phyloP scores from a whole-genome alignment of 2,113 vertebrate species.

The Hyla sarda region DNA sequence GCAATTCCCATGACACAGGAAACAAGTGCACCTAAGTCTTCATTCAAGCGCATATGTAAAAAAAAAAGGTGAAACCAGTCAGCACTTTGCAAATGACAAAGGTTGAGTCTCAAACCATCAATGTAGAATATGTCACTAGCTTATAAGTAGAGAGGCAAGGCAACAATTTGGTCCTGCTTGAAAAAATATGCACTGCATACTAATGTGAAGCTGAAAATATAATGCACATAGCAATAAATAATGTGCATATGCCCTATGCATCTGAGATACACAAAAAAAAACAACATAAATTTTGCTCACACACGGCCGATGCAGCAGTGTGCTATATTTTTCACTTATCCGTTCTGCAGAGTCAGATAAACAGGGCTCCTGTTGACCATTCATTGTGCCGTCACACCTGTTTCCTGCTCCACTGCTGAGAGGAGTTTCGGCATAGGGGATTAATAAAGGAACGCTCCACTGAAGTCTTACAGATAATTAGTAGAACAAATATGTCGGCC shows the following conservation, averaged over 20 bases:
- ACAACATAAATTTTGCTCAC: conserved; percentile 10
- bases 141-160: not conserved
- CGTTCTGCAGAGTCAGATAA: conserved; percentile 20
- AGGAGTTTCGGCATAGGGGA: conserved; percentile 15
- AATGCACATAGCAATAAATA: not conserved
- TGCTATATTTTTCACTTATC: not conserved
- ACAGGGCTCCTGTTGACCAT: conserved; percentile 23
- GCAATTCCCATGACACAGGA: no score
- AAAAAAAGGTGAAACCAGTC: no score
- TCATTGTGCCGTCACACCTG: not conserved
- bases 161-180: not conserved
- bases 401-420: conserved; percentile 26
- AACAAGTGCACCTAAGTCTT: no score
- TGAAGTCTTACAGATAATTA: conserved; percentile 22
- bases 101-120: not conserved
- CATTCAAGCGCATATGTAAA: no score
- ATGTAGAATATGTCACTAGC: not conserved
- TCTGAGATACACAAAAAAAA: not conserved
- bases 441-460: not conserved
- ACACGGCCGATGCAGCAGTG: not conserved
- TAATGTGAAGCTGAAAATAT: not conserved
- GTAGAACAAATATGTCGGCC: not conserved
- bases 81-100: no score
- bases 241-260: not conserved
- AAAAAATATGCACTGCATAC: not conserved